Conservation (phyloP, 2,797 vertebrate species). For the Parambassis ranga region DNA sequence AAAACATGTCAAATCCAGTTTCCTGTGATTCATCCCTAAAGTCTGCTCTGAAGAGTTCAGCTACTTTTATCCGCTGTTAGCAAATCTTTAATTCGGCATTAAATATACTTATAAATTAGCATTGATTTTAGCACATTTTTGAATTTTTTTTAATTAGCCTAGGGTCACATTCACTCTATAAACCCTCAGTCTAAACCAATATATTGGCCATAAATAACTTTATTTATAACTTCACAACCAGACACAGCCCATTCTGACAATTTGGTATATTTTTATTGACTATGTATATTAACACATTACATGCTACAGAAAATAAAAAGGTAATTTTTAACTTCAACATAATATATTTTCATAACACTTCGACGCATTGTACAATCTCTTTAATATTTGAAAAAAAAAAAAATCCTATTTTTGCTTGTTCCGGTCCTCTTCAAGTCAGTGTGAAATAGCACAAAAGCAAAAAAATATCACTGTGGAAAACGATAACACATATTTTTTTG, state of each 20-base stretch:
- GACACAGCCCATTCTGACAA: not conserved
- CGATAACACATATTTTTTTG: constrained; percentile 15
- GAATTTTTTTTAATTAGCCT: too few relatives aligned
- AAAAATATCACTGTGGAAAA: not conserved
- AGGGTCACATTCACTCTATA: too few relatives aligned
- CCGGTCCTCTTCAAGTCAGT: not conserved
- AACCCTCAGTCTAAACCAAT: not conserved
- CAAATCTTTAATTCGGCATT: too few relatives aligned
- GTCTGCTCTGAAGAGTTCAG: too few relatives aligned
- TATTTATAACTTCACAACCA: not conserved
- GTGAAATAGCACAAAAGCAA: constrained; percentile 6
- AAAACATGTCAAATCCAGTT: not conserved
- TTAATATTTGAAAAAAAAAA: not conserved
- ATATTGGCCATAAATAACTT: not conserved
- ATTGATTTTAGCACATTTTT: too few relatives aligned
- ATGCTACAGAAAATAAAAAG: constrained; percentile 83
- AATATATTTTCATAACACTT: constrained; percentile 40
- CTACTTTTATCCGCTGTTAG: too few relatives aligned
- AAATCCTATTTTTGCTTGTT: constrained; percentile 9
- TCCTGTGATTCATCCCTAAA: too few relatives aligned
- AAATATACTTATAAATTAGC: too few relatives aligned
- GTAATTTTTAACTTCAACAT: constrained; percentile 78
- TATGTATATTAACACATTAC: constrained; percentile 90
- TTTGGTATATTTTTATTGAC: constrained; percentile 88
- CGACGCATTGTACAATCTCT: constrained; percentile 24